Evolutionary conservation across 2,888 invertebrate species (phyloP).

Genomic region (Mesopsocus fuscifrons): DNA sequence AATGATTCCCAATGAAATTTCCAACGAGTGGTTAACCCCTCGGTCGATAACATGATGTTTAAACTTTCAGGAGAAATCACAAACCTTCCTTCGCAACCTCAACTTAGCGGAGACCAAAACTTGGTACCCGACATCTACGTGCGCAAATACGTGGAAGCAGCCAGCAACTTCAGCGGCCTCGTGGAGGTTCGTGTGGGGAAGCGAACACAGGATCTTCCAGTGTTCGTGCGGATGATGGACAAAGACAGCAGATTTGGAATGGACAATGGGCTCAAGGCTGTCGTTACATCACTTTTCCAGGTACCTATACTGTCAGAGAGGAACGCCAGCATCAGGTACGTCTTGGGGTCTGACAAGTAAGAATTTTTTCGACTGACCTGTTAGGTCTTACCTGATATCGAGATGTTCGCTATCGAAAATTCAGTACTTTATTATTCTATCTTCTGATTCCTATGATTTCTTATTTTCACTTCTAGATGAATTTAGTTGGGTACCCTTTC

Average conservation of each 20-base stretch:
- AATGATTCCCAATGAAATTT: too few species aligned
- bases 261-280: conserved; percentile 47
- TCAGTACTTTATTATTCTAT: too few species aligned
- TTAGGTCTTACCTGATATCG: too few species aligned
- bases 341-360: too few species aligned
- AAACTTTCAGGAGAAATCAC: not conserved
- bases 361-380: too few species aligned
- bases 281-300: conserved; percentile 51
- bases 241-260: conserved; percentile 50
- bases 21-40: too few species aligned
- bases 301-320: too few species aligned
- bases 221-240: conserved; percentile 61
- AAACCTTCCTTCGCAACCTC: not conserved
- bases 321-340: too few species aligned
- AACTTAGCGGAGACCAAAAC: not conserved
- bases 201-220: conserved; percentile 45
- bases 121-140: conserved; percentile 23
- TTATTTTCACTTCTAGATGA: conserved; percentile 22
- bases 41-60: too few species aligned
- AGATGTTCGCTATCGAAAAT: too few species aligned
- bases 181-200: conserved; percentile 55
- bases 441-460: conserved; percentile 1
- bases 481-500: conserved; percentile 44
- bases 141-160: conserved; percentile 32
- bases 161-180: conserved; percentile 35